Percentiles rank a stretch among this genome's conserved stretches.
These are phyloP conservation scores for Catagonus wagneri DNA, from an alignment of 2,113 vertebrate genomes.

Conservation along the genomic window DNA sequence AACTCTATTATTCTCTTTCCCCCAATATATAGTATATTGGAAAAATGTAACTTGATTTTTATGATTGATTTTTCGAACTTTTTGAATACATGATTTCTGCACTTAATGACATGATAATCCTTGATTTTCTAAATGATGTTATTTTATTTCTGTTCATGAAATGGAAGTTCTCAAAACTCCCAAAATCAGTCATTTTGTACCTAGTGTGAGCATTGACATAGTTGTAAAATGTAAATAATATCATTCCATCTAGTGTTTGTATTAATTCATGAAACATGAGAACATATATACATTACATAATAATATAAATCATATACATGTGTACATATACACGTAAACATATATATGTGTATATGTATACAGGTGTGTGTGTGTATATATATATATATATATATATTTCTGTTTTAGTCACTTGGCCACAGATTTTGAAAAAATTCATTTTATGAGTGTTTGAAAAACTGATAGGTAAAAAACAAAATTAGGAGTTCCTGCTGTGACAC, in stretches of 20 bases:
- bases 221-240: not conserved
- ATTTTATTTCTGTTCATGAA: not conserved
- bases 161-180: not conserved
- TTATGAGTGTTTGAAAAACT: not conserved
- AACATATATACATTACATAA: not conserved
- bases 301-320: not conserved
- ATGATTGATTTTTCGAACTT: not conserved
- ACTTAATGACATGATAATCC: not conserved
- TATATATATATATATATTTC: not conserved
- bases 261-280: not conserved
- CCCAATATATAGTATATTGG: not conserved
- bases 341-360: not conserved
- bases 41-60: not conserved
- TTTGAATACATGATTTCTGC: not conserved
- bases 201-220: not conserved
- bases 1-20: not conserved
- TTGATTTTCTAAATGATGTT: not conserved
- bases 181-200: not conserved
- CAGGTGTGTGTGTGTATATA: not conserved
- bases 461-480: not conserved
- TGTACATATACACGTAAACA: not conserved
- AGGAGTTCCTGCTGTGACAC: too few relatives aligned
- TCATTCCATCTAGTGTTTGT: not conserved
- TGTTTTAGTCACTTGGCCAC: not conserved
- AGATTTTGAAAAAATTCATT: not conserved